Percentiles rank a stretch among this genome's conserved stretches.
These are phyloP conservation scores for Panurus biarmicus DNA, from an alignment of 2,113 vertebrate genomes.

Conservation along the genomic window DNA sequence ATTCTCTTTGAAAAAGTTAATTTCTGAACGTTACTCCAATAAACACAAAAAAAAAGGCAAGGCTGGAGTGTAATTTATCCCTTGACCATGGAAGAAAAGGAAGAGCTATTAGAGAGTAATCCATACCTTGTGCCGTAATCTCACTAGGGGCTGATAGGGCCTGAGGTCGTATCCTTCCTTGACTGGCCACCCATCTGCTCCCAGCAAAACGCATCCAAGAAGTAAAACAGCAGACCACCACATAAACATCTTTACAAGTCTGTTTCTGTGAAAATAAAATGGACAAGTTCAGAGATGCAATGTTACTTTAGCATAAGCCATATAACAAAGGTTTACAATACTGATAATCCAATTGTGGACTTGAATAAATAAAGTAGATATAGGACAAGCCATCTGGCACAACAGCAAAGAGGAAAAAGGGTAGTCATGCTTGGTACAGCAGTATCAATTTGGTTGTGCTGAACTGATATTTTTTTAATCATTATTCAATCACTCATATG, in stretches of 20 bases:
- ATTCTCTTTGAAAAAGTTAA: not conserved
- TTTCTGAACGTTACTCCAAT: not conserved
- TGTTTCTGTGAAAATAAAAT: constrained; percentile 63
- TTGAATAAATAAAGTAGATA: not conserved
- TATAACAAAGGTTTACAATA: not conserved
- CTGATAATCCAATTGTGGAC: not conserved
- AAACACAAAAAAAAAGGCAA: not conserved
- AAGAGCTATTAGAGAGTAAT: not conserved
- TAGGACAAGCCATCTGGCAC: not conserved
- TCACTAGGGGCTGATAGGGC: constrained; percentile 58
- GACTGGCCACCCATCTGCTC: constrained; percentile 64
- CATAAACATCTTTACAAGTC: constrained; percentile 67
- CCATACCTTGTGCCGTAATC: constrained; percentile 76
- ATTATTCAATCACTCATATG: not conserved
- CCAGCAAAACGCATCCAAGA: constrained; percentile 67
- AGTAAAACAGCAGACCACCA: constrained; percentile 62
- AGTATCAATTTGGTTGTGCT: not conserved
- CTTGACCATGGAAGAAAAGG: not conserved
- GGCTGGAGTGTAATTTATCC: not conserved
- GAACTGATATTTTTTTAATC: not conserved
- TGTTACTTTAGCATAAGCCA: not conserved
- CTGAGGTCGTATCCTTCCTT: constrained; percentile 65
- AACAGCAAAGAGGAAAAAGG: not conserved
- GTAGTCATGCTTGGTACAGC: not conserved
- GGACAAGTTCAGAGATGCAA: not conserved